Evolutionary conservation across 2,888 invertebrate genomes (phyloP), one percentile per base, ranked within the genome.

Genomic region (Lepidochitona cinerea): DNA sequence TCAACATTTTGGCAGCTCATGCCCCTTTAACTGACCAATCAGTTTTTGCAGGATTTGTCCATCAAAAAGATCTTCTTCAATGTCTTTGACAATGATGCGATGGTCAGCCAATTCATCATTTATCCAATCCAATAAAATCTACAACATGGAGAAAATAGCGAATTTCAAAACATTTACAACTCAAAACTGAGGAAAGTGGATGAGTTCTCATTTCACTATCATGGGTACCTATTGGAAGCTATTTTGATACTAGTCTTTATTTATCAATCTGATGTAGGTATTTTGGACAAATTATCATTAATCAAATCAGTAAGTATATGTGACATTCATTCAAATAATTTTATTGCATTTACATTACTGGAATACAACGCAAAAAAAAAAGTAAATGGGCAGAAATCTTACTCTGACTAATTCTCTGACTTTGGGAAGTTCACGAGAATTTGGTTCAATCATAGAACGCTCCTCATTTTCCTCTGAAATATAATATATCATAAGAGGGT

Each of bases 61-160:
- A 92, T 99, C 99, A 91, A 97, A 99, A 80, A 99, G 93, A 92
- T 99, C 99, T 91, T 99, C 98, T 81, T 96, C 96, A 66, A 99
- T 94, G 78, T 97, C 95, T 91, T 98, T 96, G 0, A 99, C 98
- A 85, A 99, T 98, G 79, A 99, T 99, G 86, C 99, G 93, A 86
- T 99, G 97, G 80, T 95, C 94, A 0, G 98, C 98, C 71, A 99
- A 92, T 91, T 98, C 99, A 92, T 99, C 98, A 91, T 99, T 99
- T 72, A 99, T 96, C 99, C 99, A 99, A 85, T 98, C 97, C 83
- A 98, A 95, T 68, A 99, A 70, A 74, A 87, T 80, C 86, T 86
- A 74, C n/a, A n/a, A n/a, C n/a, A n/a, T n/a, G n/a, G n/a, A n/a
- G n/a, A n/a, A n/a, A n/a, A n/a, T n/a, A n/a, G n/a, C n/a, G n/a